Conservation (phyloP, 2,113 vertebrate genomes). For the Alligator sinensis region DNA sequence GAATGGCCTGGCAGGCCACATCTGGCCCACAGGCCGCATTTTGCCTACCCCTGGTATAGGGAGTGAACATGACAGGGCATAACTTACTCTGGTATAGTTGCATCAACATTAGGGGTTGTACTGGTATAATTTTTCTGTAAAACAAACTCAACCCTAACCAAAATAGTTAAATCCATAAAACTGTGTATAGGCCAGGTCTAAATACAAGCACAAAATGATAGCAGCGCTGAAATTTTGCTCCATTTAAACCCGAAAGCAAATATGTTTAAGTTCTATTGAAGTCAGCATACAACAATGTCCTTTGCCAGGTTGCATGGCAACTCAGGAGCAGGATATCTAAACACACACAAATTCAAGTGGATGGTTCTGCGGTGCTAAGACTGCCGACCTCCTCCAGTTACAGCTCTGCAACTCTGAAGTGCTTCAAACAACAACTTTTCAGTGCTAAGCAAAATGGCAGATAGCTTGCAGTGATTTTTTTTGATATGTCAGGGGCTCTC, state of each 20-base stretch:
- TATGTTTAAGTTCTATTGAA: neutral
- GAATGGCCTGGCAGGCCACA: too few relatives aligned
- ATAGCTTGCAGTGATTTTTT: neutral
- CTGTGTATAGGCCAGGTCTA: neutral
- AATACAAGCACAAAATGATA: fast-evolving
- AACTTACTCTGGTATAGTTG: neutral
- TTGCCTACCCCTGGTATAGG: neutral
- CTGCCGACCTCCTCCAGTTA: fast-evolving
- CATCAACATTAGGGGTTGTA: neutral
- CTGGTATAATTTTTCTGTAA: neutral
- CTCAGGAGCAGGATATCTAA: neutral
- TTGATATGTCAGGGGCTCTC: neutral
- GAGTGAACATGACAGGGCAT: neutral
- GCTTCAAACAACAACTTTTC: neutral
- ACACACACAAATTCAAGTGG: fast-evolving
- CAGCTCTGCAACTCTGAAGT: neutral
- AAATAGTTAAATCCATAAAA: neutral
- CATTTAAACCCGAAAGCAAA: neutral
- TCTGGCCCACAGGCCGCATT: too few relatives aligned
- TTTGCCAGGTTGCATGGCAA: neutral
- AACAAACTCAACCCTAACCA: neutral
- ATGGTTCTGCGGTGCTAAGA: fast-evolving
- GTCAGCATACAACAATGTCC: fast-evolving
- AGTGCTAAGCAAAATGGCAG: neutral
- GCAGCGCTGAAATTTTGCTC: neutral